Conservation (phyloP, 2,797 vertebrate species). For the Acipenser transmontanus region DNA sequence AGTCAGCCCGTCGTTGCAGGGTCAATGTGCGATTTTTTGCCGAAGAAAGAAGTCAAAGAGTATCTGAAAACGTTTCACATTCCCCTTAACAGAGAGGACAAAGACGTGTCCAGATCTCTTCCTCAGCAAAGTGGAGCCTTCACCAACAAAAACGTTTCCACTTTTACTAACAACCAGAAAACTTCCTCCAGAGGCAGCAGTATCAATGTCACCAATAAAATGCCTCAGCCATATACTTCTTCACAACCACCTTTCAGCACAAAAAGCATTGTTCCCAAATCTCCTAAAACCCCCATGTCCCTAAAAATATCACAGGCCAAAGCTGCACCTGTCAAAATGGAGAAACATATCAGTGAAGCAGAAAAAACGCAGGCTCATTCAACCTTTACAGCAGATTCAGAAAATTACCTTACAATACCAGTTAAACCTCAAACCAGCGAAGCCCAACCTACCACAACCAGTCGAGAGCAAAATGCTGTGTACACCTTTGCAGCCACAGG, state of each 20-base stretch:
- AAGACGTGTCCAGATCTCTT: slow-evolving; percentile 30
- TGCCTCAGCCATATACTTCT: slow-evolving; percentile 28
- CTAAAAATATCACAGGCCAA: slow-evolving; percentile 52
- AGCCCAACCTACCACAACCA: slow-evolving; percentile 25
- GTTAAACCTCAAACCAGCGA: slow-evolving; percentile 50
- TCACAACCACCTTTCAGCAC: slow-evolving; percentile 28
- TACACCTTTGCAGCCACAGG: slow-evolving; percentile 25
- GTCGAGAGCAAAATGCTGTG: slow-evolving; percentile 27
- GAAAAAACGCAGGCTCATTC: slow-evolving; percentile 35
- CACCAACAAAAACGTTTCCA: slow-evolving; percentile 52
- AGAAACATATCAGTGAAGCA: slow-evolving; percentile 31
- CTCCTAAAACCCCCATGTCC: slow-evolving; percentile 37
- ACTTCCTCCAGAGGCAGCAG: slow-evolving; percentile 36
- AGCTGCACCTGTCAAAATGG: slow-evolving; percentile 33
- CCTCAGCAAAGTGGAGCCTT: slow-evolving; percentile 40
- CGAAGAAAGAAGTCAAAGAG: slow-evolving; percentile 25
- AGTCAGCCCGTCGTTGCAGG: slow-evolving; percentile 26
- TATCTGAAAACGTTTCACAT: slow-evolving; percentile 42
- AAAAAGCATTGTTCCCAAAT: slow-evolving; percentile 34
- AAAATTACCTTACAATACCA: slow-evolving; percentile 82
- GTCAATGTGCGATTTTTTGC: slow-evolving; percentile 18
- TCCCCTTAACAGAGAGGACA: slow-evolving; percentile 32
- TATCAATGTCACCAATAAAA: slow-evolving; percentile 21
- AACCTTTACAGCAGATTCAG: slow-evolving; percentile 55
- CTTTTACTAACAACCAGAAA: slow-evolving; percentile 40